Evolutionary conservation across 1,140 invertebrate species (phyloP), one percentile per base, ranked within the genome.

Genomic region (Solenopsis invicta): DNA sequence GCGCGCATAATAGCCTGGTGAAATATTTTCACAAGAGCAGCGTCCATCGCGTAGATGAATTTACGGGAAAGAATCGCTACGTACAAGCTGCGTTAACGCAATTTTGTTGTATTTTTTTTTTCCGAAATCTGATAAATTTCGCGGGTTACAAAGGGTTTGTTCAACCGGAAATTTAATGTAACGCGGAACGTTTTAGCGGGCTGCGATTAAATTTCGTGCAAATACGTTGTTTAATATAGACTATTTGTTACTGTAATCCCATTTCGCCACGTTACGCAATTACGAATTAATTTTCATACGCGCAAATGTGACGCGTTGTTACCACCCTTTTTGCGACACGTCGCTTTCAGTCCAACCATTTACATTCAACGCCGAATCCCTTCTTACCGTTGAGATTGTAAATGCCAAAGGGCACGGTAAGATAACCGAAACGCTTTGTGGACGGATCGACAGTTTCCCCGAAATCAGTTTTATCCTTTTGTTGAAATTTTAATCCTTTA

Each of bases 391-490:
- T 18, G 48, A 24, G 1, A 56, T 29, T 29, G 56, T 81, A 81
- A 29, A 56, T 81, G 10, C 13, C 34, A 81, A 81, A 81, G 52
- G 45, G 29, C 29, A 80, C n/a, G 6, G 24, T 45, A 29, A 16
- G 41, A 18, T 4, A 41, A 56, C 21, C 10, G 62, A 80, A 81
- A 81, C 41, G 18, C 12, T 50, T 8, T 41, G n/a, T 71, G 64
- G 77, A 81, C 64, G 77, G 77, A 59, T 54, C 77, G 21, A 71
- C 16, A 29, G 56, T 24, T 69, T 81, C 56, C 10, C 37, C 59
- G n/a, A 29, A 62, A 45, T 12, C 34, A 41, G 2, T 6, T 37
- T 34, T 29, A 16, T 37, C 24, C 18, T n/a, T 67, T 29, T 29
- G 5, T 45, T 13, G 2, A 67, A 24, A 67, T 29, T 61, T 61